A percentile compares a stretch with the other conserved stretches of the same genome.
phyloP scores from a whole-genome alignment of 1,140 invertebrate genomes.

The Diachasmimorpha longicaudata region DNA sequence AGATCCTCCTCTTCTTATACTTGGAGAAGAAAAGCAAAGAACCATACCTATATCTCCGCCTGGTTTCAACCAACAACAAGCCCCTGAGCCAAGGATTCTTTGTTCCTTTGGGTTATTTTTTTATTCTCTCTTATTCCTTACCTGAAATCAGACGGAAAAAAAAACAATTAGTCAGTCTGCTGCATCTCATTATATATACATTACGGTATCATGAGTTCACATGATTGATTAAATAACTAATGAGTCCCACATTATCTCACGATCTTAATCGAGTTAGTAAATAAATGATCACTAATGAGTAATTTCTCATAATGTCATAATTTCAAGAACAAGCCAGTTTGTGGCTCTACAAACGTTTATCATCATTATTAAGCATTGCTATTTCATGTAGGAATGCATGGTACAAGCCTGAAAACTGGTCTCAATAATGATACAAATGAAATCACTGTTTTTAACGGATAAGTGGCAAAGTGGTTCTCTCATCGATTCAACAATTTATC shows the following conservation, averaged over 20 bases:
- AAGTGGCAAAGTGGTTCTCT: not conserved
- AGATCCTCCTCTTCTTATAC: constrained; percentile 10
- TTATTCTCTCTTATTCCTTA: not conserved
- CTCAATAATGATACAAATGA: not conserved
- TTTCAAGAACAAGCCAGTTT: not conserved
- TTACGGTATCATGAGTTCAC: not conserved
- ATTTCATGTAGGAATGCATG: not conserved
- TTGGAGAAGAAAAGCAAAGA: constrained; percentile 1
- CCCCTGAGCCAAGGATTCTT: constrained; percentile 4
- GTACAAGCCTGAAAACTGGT: not conserved
- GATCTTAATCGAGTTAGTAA: not conserved
- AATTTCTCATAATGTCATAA: not conserved
- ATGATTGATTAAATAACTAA: not conserved
- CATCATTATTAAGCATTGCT: not conserved
- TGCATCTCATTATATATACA: not conserved
- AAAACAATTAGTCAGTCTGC: not conserved
- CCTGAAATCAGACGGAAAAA: not conserved
- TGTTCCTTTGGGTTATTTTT: not conserved
- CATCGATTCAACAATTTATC: constrained; percentile 18
- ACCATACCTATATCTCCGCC: not conserved
- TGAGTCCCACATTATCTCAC: not conserved
- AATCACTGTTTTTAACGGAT: not conserved
- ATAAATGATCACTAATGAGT: not conserved
- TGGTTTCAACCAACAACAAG: constrained; percentile 6
- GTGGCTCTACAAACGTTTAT: not conserved